Percentiles rank a stretch among this genome's conserved stretches.
phyloP scores from a whole-genome alignment of 2,888 invertebrate species.

The Acholoe squamosa region DNA sequence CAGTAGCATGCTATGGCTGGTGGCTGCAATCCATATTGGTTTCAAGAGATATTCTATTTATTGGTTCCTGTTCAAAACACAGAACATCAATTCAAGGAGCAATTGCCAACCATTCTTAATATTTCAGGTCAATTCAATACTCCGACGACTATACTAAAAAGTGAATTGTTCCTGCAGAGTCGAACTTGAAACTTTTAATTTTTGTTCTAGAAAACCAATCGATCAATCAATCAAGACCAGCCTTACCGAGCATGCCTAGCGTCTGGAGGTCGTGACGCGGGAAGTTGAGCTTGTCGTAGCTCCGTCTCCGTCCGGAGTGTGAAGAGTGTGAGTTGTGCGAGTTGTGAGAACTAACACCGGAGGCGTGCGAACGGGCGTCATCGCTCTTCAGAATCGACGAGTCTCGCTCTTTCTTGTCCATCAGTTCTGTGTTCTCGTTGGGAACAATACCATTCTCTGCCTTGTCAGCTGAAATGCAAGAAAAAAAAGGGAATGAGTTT shows the following conservation, averaged over 20 bases:
- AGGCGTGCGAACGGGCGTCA: slow-evolving; percentile 83
- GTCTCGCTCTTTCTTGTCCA: slow-evolving; percentile 85
- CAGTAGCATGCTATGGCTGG: neutral
- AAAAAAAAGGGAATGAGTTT: neutral
- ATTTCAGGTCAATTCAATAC: neutral
- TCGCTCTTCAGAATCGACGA: slow-evolving; percentile 84
- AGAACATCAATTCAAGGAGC: neutral
- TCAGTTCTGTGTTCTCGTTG: slow-evolving; percentile 79
- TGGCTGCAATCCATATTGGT: neutral
- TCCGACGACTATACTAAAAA: neutral
- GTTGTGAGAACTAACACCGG: slow-evolving; percentile 81
- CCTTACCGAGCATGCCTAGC: slow-evolving; percentile 85
- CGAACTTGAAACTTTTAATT: neutral
- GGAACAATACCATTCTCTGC: slow-evolving; percentile 86
- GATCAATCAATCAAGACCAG: neutral
- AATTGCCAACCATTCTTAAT: neutral
- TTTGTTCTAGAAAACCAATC: neutral
- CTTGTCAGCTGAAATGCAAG: slow-evolving; percentile 85
- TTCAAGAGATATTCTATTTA: neutral
- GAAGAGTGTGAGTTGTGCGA: slow-evolving; percentile 84
- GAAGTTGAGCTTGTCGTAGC: slow-evolving; percentile 89
- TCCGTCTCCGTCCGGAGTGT: slow-evolving; percentile 80
- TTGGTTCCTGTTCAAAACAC: neutral
- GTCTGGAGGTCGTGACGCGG: slow-evolving; percentile 89
- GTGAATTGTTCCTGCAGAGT: neutral